These are phyloP conservation scores for Oenanthe melanoleuca DNA, from an alignment of 2,113 vertebrate species.

Conservation along the genomic window DNA sequence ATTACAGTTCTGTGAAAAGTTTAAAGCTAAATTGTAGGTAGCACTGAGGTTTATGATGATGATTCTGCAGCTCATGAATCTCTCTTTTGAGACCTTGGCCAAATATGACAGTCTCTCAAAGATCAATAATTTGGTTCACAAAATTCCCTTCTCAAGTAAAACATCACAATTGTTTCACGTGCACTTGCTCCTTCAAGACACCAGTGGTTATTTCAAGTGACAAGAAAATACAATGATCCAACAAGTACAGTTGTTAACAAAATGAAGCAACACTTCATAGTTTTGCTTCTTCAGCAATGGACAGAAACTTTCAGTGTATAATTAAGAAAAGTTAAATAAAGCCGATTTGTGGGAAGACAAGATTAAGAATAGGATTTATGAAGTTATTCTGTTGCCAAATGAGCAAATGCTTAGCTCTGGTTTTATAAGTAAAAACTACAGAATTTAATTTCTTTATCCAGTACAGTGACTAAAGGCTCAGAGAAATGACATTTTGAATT, in stretches of 20 bases:
- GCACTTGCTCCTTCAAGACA: not conserved
- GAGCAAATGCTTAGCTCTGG: conserved; percentile 23
- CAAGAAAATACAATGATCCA: not conserved
- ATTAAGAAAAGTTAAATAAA: conserved; percentile 43
- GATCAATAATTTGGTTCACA: not conserved
- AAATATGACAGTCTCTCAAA: not conserved
- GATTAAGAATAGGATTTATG: conserved; percentile 32
- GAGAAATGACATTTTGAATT: conserved; percentile 3
- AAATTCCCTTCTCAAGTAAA: not conserved
- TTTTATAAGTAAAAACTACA: not conserved
- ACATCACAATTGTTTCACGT: not conserved
- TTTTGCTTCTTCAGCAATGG: not conserved
- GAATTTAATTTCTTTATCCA: conserved; percentile 20
- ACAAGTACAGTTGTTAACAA: not conserved
- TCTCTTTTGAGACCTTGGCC: not conserved
- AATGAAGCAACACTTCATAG: not conserved
- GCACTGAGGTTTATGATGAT: not conserved
- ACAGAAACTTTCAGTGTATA: not conserved
- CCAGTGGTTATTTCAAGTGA: not conserved
- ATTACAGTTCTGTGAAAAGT: not conserved
- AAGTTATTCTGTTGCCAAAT: conserved; percentile 13
- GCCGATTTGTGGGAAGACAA: not conserved
- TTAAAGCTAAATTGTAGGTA: not conserved
- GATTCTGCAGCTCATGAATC: not conserved
- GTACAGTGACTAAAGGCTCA: conserved; percentile 19